phyloP scores from a whole-genome alignment of 2,888 invertebrate species.

The Drosophila paramelanica region DNA sequence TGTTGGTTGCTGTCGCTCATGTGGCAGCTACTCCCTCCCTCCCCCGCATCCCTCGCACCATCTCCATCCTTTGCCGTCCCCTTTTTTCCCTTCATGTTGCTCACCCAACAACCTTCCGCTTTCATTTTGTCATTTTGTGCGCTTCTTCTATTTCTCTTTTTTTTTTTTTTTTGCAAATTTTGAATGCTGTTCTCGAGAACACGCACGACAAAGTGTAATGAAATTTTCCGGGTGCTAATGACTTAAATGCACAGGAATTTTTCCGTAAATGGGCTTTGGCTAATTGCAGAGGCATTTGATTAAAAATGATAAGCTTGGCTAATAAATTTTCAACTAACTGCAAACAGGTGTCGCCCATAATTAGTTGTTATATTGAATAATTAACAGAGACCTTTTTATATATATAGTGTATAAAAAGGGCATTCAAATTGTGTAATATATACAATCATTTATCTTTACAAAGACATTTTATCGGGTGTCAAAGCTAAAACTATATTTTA shows the following conservation, averaged over 20 bases:
- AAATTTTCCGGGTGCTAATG: constrained; percentile 71
- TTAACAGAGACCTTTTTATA: too few species aligned
- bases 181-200: constrained; percentile 45
- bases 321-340: constrained; percentile 42
- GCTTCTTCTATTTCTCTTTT: constrained; percentile 11
- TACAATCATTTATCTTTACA: too few species aligned
- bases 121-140: constrained; percentile 73
- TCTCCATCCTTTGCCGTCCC: not conserved
- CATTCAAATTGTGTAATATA: too few species aligned
- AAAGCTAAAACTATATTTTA: too few species aligned
- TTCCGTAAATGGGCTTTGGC: constrained; percentile 50
- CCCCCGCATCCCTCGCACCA: not conserved
- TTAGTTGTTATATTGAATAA: too few species aligned
- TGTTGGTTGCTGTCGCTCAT: constrained; percentile 76
- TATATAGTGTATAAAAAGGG: too few species aligned
- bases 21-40: constrained; percentile 23
- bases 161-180: constrained; percentile 46
- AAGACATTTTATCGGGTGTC: too few species aligned
- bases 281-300: constrained; percentile 71
- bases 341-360: not conserved
- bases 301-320: constrained; percentile 37
- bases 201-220: constrained; percentile 69
- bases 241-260: constrained; percentile 76
- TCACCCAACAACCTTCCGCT: constrained; percentile 30
- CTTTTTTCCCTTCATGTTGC: constrained; percentile 5